Evolutionary conservation across 2,888 invertebrate species (phyloP).

Genomic region (Cecidostiba fungosa): DNA sequence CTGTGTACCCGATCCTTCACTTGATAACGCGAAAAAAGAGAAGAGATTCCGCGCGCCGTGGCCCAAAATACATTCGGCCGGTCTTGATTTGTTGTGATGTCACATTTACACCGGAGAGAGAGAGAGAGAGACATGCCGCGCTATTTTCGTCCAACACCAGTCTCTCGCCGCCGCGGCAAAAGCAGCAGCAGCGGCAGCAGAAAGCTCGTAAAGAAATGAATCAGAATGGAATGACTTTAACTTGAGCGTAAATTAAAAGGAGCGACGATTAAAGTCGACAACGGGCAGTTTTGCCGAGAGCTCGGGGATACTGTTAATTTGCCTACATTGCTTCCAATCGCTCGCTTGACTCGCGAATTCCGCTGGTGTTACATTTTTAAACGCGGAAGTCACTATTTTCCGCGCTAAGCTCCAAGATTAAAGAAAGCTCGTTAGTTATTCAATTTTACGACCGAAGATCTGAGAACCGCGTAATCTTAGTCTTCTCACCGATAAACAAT

Average conservation of each 20-base stretch:
- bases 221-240: constrained; percentile 49
- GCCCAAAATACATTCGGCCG: constrained; percentile 45
- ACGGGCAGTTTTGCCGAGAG: constrained; percentile 16
- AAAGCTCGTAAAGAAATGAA: constrained; percentile 53
- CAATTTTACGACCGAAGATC: background rate
- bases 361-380: background rate
- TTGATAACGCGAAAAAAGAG: constrained; percentile 31
- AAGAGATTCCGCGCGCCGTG: background rate
- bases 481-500: no score
- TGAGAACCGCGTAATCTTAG: no score
- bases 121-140: background rate
- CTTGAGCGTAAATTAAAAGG: constrained; percentile 48
- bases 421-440: background rate
- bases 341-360: background rate
- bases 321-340: constrained; percentile 39
- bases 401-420: background rate
- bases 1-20: background rate
- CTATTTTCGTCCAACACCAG: constrained; percentile 39
- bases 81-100: constrained; percentile 40
- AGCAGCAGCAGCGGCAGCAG: constrained; percentile 13
- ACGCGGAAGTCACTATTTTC: constrained; percentile 13
- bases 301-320: constrained; percentile 21
- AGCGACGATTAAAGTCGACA: constrained; percentile 53
- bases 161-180: background rate
- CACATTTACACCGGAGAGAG: background rate